phyloP scores from a whole-genome alignment of 2,888 invertebrate genomes.

The Elysia crispata region DNA sequence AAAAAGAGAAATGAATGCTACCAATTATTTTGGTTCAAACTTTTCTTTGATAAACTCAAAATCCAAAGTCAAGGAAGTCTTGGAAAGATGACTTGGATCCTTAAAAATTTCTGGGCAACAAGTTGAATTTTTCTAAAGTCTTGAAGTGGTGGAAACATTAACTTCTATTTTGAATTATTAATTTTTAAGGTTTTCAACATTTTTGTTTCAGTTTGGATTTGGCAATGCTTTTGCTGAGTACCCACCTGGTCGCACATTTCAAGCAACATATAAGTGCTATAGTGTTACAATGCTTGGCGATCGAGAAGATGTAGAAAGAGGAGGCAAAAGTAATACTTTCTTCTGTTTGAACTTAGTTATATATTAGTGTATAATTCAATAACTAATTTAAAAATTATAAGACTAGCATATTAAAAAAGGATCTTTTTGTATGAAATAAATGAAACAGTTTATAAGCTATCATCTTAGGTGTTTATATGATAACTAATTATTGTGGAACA shows the following conservation, averaged over 20 bases:
- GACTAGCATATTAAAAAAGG: too few relatives aligned
- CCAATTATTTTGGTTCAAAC: too few relatives aligned
- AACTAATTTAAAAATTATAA: constrained; percentile 1
- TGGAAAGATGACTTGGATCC: neutral
- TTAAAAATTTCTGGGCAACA: neutral
- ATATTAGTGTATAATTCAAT: too few relatives aligned
- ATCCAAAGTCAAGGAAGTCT: too few relatives aligned
- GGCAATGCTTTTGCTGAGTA: constrained; percentile 63
- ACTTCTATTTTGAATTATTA: neutral
- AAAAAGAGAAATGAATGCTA: too few relatives aligned
- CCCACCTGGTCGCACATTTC: constrained; percentile 72
- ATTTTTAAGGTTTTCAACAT: too few relatives aligned
- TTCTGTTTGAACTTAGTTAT: too few relatives aligned
- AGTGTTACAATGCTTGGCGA: constrained; percentile 97
- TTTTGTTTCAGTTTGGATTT: constrained; percentile 67
- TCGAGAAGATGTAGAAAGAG: constrained; percentile 94
- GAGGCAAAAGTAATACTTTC: constrained; percentile 90
- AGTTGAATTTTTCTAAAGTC: neutral
- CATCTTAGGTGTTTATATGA: too few relatives aligned
- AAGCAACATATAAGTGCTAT: constrained; percentile 87
- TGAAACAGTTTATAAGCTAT: too few relatives aligned
- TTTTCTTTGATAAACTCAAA: too few relatives aligned
- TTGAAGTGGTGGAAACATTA: neutral
- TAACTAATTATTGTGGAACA: too few relatives aligned
- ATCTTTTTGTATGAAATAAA: too few relatives aligned